A percentile compares a stretch with the other conserved stretches of the same genome.
Evolutionary conservation across 2,113 vertebrate species (phyloP).

Genomic region (Nerophis lumbriciformis): DNA sequence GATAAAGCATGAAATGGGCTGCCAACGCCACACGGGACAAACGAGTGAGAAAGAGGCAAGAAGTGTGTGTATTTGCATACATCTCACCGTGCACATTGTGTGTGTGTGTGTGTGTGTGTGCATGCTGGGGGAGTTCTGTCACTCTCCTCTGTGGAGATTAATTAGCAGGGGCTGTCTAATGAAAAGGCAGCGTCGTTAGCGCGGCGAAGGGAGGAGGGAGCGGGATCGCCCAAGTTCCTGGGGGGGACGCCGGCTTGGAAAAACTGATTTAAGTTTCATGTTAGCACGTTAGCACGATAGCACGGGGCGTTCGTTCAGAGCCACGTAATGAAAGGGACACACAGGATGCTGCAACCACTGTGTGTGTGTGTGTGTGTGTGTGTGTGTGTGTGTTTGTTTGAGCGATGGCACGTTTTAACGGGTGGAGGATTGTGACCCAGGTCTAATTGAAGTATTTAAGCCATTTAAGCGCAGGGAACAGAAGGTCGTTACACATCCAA

Average conservation of each 20-base stretch:
- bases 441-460: constrained; percentile 78
- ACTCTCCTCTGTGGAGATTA: constrained; percentile 76
- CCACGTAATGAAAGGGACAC: constrained; percentile 14
- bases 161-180: constrained; percentile 76
- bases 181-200: constrained; percentile 73
- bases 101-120: constrained; percentile 37
- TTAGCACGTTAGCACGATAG: constrained; percentile 16
- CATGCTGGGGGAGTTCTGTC: constrained; percentile 64
- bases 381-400: constrained; percentile 18
- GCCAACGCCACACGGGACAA: constrained; percentile 70
- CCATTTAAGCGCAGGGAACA: constrained; percentile 72
- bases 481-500: constrained; percentile 73
- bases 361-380: constrained; percentile 16
- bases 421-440: constrained; percentile 74
- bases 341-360: constrained; percentile 16
- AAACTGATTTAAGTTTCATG: constrained; percentile 45
- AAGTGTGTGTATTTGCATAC: constrained; percentile 64
- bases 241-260: constrained; percentile 39
- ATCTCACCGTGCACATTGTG: constrained; percentile 40
- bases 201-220: constrained; percentile 33
- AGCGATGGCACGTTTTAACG: constrained; percentile 64
- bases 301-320: constrained; percentile 9
- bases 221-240: constrained; percentile 42
- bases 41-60: constrained; percentile 49
- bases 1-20: constrained; percentile 83